A percentile compares a stretch with the other conserved stretches of the same genome.
Conservation (phyloP, 2,888 invertebrate genomes). For the Plutella xylostella region DNA sequence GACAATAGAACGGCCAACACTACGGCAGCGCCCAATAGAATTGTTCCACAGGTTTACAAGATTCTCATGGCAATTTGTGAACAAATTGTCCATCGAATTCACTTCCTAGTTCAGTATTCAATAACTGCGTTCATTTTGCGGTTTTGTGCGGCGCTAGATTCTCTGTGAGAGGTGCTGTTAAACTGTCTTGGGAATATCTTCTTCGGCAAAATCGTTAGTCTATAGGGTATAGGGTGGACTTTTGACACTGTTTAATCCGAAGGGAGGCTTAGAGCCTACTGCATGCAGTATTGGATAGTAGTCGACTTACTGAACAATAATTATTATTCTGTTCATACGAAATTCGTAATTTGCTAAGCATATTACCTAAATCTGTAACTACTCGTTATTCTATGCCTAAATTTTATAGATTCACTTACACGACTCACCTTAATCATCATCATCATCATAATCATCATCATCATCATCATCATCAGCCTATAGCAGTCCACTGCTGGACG, state of each 20-base stretch:
- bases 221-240: background rate
- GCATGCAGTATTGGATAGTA: background rate
- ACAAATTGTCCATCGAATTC: background rate
- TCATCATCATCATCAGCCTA: too few species aligned
- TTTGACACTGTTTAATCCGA: background rate
- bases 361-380: too few species aligned
- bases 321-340: too few species aligned
- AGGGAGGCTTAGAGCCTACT: background rate
- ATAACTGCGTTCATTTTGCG: conserved; percentile 1
- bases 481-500: too few species aligned
- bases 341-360: too few species aligned
- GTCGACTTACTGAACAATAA: background rate
- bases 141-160: background rate
- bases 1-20: background rate
- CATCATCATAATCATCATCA: too few species aligned
- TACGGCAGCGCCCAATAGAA: background rate
- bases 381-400: too few species aligned
- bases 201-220: background rate
- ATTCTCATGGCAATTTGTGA: background rate
- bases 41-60: background rate
- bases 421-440: too few species aligned
- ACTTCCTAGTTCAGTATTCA: background rate
- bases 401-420: too few species aligned
- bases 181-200: background rate
- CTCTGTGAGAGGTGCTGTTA: background rate